Conservation (phyloP, 2,797 vertebrate species). For the Sciurus carolinensis region DNA sequence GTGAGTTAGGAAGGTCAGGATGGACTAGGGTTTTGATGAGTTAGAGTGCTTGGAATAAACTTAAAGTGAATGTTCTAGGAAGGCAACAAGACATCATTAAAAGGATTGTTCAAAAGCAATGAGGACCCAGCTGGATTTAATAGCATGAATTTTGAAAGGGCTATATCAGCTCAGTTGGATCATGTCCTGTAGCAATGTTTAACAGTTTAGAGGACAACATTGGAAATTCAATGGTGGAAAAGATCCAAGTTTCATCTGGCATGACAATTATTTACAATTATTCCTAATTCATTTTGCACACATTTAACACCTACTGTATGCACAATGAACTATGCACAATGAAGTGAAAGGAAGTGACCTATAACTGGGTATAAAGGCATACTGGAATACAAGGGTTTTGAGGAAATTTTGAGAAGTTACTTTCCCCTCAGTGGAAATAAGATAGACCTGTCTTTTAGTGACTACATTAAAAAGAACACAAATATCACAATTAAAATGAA, state of each 20-base stretch:
- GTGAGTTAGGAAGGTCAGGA: neutral
- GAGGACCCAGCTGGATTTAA: slow-evolving; percentile 52
- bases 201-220: neutral
- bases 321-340: neutral
- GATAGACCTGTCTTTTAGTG: neutral
- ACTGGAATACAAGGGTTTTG: neutral
- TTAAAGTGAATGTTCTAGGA: neutral
- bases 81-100: slow-evolving; percentile 15
- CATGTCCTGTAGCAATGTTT: neutral
- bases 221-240: slow-evolving; percentile 19
- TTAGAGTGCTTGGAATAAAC: neutral
- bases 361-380: neutral
- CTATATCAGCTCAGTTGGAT: neutral
- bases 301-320: neutral
- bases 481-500: slow-evolving; percentile 7
- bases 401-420: neutral
- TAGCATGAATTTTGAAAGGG: neutral
- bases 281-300: slow-evolving; percentile 38
- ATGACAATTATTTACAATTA: neutral
- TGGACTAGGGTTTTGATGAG: neutral
- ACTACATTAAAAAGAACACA: slow-evolving; percentile 34
- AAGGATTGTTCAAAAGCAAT: neutral
- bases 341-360: neutral
- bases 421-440: neutral
- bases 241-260: slow-evolving; percentile 8